A percentile compares a stretch with the other conserved stretches of the same genome.
phyloP scores from a whole-genome alignment of 35 echinoderm and acorn worm genomes.

The Hemicentrotus pulcherrimus region DNA sequence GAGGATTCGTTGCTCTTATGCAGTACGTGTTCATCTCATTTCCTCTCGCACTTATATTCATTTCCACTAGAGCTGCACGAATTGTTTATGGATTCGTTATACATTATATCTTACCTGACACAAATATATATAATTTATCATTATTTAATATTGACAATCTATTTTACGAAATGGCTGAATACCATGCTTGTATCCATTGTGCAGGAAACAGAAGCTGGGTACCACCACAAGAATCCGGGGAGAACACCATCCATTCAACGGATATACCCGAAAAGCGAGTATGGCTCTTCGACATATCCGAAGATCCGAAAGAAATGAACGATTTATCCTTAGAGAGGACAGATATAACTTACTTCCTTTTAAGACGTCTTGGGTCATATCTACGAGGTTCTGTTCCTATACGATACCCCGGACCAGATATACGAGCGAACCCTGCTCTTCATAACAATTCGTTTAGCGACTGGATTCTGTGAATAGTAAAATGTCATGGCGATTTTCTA shows the following conservation, averaged over 20 bases:
- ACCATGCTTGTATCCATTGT: background rate
- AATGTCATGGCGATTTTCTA: too few relatives aligned
- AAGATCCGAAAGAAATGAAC: conserved; percentile 79
- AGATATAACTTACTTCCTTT: conserved; percentile 54
- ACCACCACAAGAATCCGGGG: conserved; percentile 71
- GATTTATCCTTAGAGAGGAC: conserved; percentile 65
- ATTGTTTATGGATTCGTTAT: background rate
- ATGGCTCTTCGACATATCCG: conserved; percentile 78
- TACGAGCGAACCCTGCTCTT: conserved; percentile 43
- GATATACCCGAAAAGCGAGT: conserved; percentile 60
- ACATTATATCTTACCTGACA: background rate
- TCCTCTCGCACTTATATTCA: too few relatives aligned
- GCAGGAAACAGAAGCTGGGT: conserved; percentile 82
- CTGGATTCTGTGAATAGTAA: conserved; percentile 36
- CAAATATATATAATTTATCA: background rate
- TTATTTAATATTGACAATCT: background rate
- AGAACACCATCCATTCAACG: conserved; percentile 47
- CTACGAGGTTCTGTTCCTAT: conserved; percentile 51
- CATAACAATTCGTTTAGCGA: conserved; percentile 65
- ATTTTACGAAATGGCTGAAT: background rate
- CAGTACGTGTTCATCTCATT: too few relatives aligned
- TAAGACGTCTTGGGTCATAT: conserved; percentile 56
- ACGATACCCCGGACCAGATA: conserved; percentile 49
- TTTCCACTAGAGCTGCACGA: background rate
- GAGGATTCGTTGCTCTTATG: too few relatives aligned